Conservation (phyloP, 2,113 vertebrate species). For the Hemiscyllium ocellatum region DNA sequence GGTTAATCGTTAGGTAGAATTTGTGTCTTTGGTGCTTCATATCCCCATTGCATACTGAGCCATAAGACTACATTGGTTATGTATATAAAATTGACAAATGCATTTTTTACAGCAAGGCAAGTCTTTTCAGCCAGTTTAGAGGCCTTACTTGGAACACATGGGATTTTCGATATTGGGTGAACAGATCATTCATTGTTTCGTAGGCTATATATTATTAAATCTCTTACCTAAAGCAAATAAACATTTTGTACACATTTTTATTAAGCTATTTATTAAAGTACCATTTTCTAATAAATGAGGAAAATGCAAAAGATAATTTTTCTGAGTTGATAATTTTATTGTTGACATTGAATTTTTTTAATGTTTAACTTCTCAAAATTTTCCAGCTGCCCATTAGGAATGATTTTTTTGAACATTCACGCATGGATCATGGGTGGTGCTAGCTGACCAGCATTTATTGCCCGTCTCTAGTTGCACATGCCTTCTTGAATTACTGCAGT, state of each 20-base stretch:
- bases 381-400: neutral
- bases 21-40: neutral
- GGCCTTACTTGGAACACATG: slow-evolving; percentile 16
- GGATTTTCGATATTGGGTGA: slow-evolving; percentile 5
- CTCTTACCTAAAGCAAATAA: slow-evolving; percentile 24
- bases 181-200: slow-evolving; percentile 15
- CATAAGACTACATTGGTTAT: neutral
- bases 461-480: too few species aligned
- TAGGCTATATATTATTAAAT: slow-evolving; percentile 29
- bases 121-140: slow-evolving; percentile 22
- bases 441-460: too few species aligned
- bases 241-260: slow-evolving; percentile 37
- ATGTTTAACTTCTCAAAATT: neutral
- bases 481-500: too few species aligned
- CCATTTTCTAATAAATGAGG: slow-evolving; percentile 36
- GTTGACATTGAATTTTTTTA: neutral
- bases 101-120: slow-evolving; percentile 10
- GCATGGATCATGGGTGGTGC: too few species aligned
- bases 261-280: slow-evolving; percentile 34
- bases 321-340: neutral
- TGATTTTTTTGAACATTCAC: too few species aligned
- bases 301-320: neutral
- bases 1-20: slow-evolving; percentile 22
- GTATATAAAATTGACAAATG: slow-evolving; percentile 20
- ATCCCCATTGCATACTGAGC: slow-evolving; percentile 6